Conservation (phyloP, 2,888 invertebrate genomes). For the Metallyticus violacea region DNA sequence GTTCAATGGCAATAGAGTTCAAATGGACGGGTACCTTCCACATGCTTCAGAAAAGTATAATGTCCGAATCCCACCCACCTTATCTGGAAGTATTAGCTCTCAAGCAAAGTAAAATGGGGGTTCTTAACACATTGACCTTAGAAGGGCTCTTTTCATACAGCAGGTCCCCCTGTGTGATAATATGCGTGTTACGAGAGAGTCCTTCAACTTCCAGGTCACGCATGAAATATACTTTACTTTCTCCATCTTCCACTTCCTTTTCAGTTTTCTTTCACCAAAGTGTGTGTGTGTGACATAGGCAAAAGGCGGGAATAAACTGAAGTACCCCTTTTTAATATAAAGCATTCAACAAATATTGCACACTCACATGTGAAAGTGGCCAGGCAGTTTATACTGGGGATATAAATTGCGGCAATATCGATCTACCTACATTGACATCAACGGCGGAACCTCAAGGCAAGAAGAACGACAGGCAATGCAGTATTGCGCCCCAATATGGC, state of each 20-base stretch:
- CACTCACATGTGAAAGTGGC: background rate
- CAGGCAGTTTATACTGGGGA: background rate
- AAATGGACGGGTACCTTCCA: background rate
- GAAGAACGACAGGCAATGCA: background rate
- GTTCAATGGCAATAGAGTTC: background rate
- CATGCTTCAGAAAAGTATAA: too few relatives aligned
- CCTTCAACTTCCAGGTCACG: background rate
- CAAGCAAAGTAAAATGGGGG: background rate
- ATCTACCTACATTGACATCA: background rate
- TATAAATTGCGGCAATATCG: background rate
- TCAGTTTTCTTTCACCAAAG: background rate
- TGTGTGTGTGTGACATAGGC: background rate
- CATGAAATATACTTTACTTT: background rate
- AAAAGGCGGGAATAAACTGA: background rate
- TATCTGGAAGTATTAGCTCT: background rate
- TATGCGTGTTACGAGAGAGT: background rate
- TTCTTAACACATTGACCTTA: background rate
- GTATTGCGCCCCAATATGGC: too few relatives aligned
- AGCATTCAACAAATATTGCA: background rate
- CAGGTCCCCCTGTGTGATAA: background rate
- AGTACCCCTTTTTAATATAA: background rate
- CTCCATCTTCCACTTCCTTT: background rate
- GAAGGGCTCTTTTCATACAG: background rate
- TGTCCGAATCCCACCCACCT: background rate
- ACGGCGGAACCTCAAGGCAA: background rate